Evolutionary conservation across 2,113 vertebrate species (phyloP), one percentile per base, ranked within the genome.

Genomic region (Lynx canadensis): DNA sequence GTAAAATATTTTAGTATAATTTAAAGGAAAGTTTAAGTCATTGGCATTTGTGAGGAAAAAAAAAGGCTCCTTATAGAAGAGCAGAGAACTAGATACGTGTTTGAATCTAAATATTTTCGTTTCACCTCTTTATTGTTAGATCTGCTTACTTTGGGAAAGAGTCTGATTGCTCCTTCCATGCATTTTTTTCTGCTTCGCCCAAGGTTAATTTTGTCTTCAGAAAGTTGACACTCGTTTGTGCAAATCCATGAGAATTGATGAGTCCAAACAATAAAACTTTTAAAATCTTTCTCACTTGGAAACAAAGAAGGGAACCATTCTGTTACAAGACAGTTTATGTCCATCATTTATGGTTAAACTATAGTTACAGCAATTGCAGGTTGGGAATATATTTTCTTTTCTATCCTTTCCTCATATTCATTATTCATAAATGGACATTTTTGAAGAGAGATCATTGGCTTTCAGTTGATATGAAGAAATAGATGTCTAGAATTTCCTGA

Each of bases 81-180:
- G 12, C 66, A 94, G 33, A 69, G 36, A 93, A 87, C 19, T 52
- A 63, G 73, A 48, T 69, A 48, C 4, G 15, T 83, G 38, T 55
- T 89, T 96, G 86, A 95, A 79, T 89, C 38, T 82, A 48, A 86
- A 82, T 85, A 86, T 41, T 88, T 55, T 65, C 16, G 57, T 94
- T 73, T 92, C 89, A 69, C 5, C 27, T 50, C 33, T 78, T 92
- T 76, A 33, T 88, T 73, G 25, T 92, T 91, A 45, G 52, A 71
- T 85, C 9, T 21, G 80, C 27, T 84, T 84, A 81, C 33, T 90
- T 90, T n/a, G 4, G 57, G 12, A 50, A 89, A 85, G 29, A 85
- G 84, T 80, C 29, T 57, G 6, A 91, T 80, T 76, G 21, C 8
- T 80, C 27, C 29, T 91, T 90, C 27, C 23, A 52, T 25, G 16